These are phyloP conservation scores for Gallirallus australis DNA, from an alignment of 2,797 vertebrate genomes.

Conservation along the genomic window DNA sequence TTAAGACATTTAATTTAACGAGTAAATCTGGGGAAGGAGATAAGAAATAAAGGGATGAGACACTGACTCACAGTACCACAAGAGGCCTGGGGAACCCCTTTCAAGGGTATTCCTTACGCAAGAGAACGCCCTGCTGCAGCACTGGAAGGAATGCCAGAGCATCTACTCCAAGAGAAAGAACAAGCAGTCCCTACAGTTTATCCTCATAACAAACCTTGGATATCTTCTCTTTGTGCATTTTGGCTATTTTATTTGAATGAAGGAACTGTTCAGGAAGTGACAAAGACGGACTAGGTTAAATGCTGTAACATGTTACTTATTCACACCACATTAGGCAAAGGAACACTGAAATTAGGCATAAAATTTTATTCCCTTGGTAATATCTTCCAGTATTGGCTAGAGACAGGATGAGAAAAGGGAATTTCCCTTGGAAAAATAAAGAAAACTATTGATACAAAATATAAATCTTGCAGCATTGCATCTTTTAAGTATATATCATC, in stretches of 20 bases:
- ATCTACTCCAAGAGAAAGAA: background rate
- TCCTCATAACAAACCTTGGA: background rate
- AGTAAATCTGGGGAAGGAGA: background rate
- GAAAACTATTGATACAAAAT: background rate
- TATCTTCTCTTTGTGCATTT: background rate
- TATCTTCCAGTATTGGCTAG: constrained; percentile 50
- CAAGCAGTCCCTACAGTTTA: background rate
- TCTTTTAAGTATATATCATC: background rate
- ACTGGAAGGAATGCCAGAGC: background rate
- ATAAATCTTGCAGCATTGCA: background rate
- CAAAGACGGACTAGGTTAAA: constrained; percentile 69
- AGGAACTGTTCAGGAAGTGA: constrained; percentile 22
- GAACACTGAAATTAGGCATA: constrained; percentile 73
- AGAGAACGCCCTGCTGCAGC: constrained; percentile 25
- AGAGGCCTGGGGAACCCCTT: constrained; percentile 22
- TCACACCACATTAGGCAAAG: constrained; percentile 72
- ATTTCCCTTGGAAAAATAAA: constrained; percentile 62
- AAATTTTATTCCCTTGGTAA: constrained; percentile 74
- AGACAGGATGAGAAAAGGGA: constrained; percentile 33
- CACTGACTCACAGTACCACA: background rate
- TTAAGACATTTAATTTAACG: constrained; percentile 6
- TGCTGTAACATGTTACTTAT: constrained; percentile 66
- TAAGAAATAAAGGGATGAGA: constrained; percentile 36
- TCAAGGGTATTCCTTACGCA: background rate
- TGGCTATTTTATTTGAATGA: background rate